Evolutionary conservation across 2,797 vertebrate genomes (phyloP).

Genomic region (Merluccius polli): DNA sequence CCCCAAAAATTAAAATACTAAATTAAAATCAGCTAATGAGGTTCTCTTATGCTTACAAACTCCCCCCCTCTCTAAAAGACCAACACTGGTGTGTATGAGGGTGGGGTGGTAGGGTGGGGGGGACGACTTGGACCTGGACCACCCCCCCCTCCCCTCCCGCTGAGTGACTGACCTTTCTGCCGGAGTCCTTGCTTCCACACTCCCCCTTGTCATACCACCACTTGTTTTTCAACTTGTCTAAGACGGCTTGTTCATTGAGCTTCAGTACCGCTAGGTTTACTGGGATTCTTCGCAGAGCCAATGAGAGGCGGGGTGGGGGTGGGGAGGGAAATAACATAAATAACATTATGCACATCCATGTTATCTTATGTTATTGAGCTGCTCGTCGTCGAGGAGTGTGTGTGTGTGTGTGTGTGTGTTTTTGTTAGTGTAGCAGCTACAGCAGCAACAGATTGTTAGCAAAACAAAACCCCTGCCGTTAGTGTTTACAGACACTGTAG

Average conservation of each 20-base stretch:
- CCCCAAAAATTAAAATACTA: background rate
- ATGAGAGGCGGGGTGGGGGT: slow-evolving; percentile 32
- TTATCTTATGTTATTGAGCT: slow-evolving; percentile 99
- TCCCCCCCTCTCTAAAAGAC: background rate
- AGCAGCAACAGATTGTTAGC: slow-evolving; percentile 1
- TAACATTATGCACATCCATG: slow-evolving; percentile 96
- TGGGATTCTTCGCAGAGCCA: slow-evolving; percentile 90
- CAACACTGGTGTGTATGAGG: background rate
- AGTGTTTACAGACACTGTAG: slow-evolving; percentile 36
- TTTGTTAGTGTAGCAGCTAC: background rate
- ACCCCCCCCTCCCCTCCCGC: too few species aligned
- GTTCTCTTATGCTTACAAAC: slow-evolving; percentile 5
- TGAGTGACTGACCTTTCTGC: slow-evolving; percentile 96
- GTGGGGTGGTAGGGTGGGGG: background rate
- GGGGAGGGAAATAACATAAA: slow-evolving; percentile 97
- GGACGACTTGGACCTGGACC: too few species aligned
- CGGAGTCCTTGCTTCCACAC: slow-evolving; percentile 99
- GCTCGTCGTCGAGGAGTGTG: slow-evolving; percentile 29
- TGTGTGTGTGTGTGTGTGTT: background rate
- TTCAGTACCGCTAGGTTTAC: slow-evolving; percentile 99
- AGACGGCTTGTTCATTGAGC: slow-evolving; percentile 99
- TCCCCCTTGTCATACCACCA: slow-evolving; percentile 99
- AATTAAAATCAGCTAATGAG: background rate
- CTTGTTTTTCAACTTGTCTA: slow-evolving; percentile 99
- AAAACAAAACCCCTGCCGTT: slow-evolving; percentile 14